Conservation (phyloP, 2,888 invertebrate genomes). For the Neuroscelio doddi region DNA sequence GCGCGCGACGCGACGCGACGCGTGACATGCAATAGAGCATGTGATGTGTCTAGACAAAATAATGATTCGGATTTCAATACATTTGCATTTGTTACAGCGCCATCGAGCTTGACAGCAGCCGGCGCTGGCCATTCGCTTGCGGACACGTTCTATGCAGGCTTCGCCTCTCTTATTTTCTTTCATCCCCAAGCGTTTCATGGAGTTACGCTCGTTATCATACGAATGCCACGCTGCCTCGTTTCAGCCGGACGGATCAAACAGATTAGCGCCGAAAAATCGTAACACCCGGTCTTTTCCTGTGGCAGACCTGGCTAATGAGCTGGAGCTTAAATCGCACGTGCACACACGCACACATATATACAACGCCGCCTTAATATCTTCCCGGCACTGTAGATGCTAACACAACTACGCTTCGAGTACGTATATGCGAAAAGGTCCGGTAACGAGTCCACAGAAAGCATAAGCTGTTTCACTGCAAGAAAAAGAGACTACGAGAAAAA, state of each 20-base stretch:
- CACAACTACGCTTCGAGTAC: too few species aligned
- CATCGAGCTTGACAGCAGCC: constrained; percentile 37
- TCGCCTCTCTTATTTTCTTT: constrained; percentile 31
- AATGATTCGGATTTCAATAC: constrained; percentile 70
- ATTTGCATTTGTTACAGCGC: constrained; percentile 69
- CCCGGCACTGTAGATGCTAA: too few species aligned
- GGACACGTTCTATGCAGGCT: not conserved
- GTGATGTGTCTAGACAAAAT: constrained; percentile 71
- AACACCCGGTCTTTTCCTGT: constrained; percentile 1
- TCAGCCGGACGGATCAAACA: constrained; percentile 32
- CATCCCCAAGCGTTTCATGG: constrained; percentile 45
- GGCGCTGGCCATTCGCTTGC: constrained; percentile 1
- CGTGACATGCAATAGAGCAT: constrained; percentile 61
- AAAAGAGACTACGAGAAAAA: too few species aligned
- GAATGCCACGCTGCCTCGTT: constrained; percentile 50
- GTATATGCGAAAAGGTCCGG: too few species aligned
- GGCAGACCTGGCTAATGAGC: constrained; percentile 38
- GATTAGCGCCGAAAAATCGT: constrained; percentile 3
- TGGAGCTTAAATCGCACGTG: constrained; percentile 1
- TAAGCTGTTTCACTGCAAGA: too few species aligned
- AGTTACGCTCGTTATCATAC: constrained; percentile 64
- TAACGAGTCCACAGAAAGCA: too few species aligned
- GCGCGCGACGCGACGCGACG: constrained; percentile 33
- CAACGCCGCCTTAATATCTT: too few species aligned
- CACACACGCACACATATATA: not conserved